Conservation (phyloP, 1,140 invertebrate genomes). For the Luehdorfia chinensis region DNA sequence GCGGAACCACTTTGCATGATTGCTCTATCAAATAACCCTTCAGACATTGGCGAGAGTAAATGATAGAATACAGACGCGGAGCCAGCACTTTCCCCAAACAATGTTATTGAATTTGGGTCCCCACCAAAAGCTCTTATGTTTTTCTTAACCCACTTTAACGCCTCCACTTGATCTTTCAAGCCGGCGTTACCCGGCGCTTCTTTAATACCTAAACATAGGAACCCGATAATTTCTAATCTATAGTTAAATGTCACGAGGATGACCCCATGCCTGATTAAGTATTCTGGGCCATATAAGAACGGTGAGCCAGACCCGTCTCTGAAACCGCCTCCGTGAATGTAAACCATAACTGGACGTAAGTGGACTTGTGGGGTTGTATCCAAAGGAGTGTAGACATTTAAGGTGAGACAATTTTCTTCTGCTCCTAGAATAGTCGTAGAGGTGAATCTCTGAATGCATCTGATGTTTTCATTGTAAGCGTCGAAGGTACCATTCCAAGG, state of each 20-base stretch:
- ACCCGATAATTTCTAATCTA: conserved; percentile 81
- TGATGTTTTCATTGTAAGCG: conserved; percentile 75
- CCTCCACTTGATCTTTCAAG: conserved; percentile 78
- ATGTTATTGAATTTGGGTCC: conserved; percentile 59
- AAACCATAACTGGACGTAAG: conserved; percentile 75
- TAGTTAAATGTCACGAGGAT: conserved; percentile 84
- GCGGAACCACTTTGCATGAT: conserved; percentile 81
- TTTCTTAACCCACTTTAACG: conserved; percentile 75
- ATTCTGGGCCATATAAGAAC: conserved; percentile 78
- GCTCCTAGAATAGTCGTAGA: conserved; percentile 38
- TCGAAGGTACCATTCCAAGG: conserved; percentile 78
- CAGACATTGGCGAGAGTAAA: conserved; percentile 54
- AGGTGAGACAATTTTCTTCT: conserved; percentile 69
- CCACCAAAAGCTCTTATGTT: conserved; percentile 75
- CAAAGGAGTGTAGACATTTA: conserved; percentile 73
- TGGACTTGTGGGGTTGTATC: conserved; percentile 14
- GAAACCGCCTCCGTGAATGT: conserved; percentile 81
- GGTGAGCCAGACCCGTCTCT: conserved; percentile 75
- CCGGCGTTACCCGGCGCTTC: conserved; percentile 78
- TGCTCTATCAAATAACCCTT: conserved; percentile 51
- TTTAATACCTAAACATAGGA: conserved; percentile 78
- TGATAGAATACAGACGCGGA: conserved; percentile 60
- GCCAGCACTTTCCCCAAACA: conserved; percentile 69
- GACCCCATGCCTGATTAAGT: conserved; percentile 79
- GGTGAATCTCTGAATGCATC: conserved; percentile 73